phyloP scores from a whole-genome alignment of 2,113 vertebrate species.

The Jaculus jaculus region DNA sequence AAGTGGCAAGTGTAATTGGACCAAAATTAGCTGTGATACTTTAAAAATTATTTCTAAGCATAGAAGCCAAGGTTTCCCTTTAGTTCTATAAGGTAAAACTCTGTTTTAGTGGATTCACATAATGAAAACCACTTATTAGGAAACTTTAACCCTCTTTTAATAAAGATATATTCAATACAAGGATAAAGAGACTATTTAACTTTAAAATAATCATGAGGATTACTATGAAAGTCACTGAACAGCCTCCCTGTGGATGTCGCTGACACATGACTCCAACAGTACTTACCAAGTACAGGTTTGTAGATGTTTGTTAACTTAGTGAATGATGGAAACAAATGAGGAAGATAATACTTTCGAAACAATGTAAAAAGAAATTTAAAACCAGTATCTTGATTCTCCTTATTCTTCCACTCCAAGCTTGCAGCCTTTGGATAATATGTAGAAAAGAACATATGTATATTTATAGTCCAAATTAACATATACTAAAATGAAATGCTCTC shows the following conservation, averaged over 20 bases:
- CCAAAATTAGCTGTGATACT: background rate
- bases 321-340: conserved; percentile 97
- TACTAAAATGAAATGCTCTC: background rate
- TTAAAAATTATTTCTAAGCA: conserved; percentile 33
- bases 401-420: conserved; percentile 97
- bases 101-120: background rate
- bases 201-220: conserved; percentile 26
- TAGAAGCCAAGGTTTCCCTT: background rate
- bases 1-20: background rate
- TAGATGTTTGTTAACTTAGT: conserved; percentile 97
- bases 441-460: conserved; percentile 53
- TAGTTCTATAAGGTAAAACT: background rate
- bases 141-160: conserved; percentile 24
- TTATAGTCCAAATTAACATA: conserved; percentile 60
- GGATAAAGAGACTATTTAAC: background rate
- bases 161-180: conserved; percentile 12
- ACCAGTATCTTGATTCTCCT: conserved; percentile 96
- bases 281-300: conserved; percentile 97
- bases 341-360: conserved; percentile 99
- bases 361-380: conserved; percentile 98
- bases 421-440: conserved; percentile 88
- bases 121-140: conserved; percentile 34
- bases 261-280: background rate
- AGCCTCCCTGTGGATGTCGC: background rate
- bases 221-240: background rate